Conservation (phyloP, 2,888 invertebrate genomes). For the Rugalucina vietnamica region DNA sequence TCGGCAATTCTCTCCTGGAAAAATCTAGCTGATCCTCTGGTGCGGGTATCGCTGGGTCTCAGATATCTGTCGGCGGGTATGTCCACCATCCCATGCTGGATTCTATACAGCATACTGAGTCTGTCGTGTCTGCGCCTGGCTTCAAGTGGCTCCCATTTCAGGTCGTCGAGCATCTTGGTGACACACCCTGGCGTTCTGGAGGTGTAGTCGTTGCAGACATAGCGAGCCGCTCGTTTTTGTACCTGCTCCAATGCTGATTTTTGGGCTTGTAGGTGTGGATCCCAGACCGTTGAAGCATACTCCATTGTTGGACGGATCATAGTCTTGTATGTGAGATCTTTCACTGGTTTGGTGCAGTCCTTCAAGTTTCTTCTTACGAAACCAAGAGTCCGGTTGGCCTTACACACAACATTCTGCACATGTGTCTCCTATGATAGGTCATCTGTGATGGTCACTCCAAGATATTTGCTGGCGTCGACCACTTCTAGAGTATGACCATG, state of each 20-base stretch:
- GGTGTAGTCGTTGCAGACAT: constrained; percentile 18
- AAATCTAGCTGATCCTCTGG: constrained; percentile 9
- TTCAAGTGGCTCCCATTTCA: background rate
- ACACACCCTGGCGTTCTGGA: background rate
- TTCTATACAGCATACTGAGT: background rate
- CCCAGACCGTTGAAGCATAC: constrained; percentile 4
- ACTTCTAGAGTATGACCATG: background rate
- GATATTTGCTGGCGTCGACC: background rate
- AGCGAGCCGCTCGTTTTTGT: background rate
- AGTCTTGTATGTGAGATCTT: constrained; percentile 4
- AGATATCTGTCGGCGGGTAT: constrained; percentile 3
- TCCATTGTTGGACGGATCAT: background rate
- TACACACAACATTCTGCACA: background rate
- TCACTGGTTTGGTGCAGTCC: constrained; percentile 8
- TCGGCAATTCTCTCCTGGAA: background rate
- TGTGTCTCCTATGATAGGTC: constrained; percentile 2
- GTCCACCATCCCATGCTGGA: background rate
- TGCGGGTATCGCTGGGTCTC: constrained; percentile 3
- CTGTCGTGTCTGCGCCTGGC: background rate
- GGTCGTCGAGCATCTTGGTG: background rate
- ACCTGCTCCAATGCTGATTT: constrained; percentile 2
- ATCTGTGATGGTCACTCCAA: constrained; percentile 6
- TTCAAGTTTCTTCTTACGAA: background rate
- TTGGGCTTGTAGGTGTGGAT: background rate
- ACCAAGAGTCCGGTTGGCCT: background rate